A percentile compares a stretch with the other conserved stretches of the same genome.
These are phyloP conservation scores for Umimayanthus chanpuru DNA, from an alignment of 92 coral and sea anemone species.

Conservation along the genomic window DNA sequence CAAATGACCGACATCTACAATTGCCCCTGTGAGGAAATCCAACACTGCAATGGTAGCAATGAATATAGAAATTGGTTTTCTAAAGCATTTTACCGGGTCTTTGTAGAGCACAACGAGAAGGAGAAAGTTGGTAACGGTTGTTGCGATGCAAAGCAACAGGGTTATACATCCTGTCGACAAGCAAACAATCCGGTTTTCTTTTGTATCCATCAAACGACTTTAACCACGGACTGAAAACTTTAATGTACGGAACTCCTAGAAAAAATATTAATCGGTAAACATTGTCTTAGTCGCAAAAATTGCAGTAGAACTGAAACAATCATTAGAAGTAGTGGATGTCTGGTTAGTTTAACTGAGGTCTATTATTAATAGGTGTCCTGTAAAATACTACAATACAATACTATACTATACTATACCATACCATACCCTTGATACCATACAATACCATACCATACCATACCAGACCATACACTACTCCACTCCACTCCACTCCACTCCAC, in stretches of 20 bases:
- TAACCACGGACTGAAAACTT: neutral
- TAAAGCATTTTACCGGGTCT: slow-evolving; percentile 7
- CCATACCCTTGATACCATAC: too few relatives aligned
- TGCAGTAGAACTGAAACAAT: neutral
- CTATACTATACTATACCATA: too few relatives aligned
- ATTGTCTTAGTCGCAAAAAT: too few relatives aligned
- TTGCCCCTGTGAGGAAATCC: slow-evolving; percentile 1
- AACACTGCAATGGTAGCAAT: neutral
- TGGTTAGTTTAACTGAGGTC: too few relatives aligned
- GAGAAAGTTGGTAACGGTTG: neutral
- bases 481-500: too few relatives aligned
- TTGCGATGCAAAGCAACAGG: neutral
- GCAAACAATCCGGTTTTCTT: neutral
- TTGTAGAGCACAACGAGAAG: neutral
- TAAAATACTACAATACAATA: too few relatives aligned
- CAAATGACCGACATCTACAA: slow-evolving; percentile 10
- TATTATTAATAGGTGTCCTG: too few relatives aligned
- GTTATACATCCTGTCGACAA: neutral
- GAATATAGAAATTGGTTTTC: slow-evolving; percentile 2
- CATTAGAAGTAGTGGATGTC: too few relatives aligned
- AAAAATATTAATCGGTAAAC: neutral
- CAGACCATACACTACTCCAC: too few relatives aligned
- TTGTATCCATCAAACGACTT: neutral
- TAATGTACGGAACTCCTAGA: neutral
- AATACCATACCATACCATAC: too few relatives aligned